Base-by-base conservation (phyloP, 2,797 vertebrate species). In the Peromyscus melanophrys region DNA sequence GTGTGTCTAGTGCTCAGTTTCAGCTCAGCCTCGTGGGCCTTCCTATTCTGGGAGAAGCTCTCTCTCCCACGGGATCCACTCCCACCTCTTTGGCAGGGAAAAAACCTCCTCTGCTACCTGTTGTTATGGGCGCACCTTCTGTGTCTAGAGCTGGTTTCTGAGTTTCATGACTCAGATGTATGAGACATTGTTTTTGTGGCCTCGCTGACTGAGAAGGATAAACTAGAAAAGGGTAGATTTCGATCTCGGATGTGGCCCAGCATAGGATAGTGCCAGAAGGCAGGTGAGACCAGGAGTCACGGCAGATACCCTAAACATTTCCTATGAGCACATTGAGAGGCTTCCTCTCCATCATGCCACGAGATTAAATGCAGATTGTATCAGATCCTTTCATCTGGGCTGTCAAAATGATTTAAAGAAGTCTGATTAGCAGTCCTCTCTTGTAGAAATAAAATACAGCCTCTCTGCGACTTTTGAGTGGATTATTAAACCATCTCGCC, bases 321-420 rank as follows among this genome's bases (percentile, higher is more conserved):
- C 97, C 90, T 83, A 43, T 34, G 69, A 84, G 34, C 49, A 23
- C 9, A 1, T 76, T 63, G 43, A 82, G 88, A 80, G 87, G 27
- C 16, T 19, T 46, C 65, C 89, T 91, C 69, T 31, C 10, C 87
- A 17, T 46, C 96, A 34, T 31, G 82, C 96, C 34, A 71, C 19
- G 40, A 69, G 75, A 65, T 37, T 96, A 94, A 90, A 52, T 95
- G 93, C 37, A 84, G 89, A 95, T 23, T 1, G 55, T 69, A 52
- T 82, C 61, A 87, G 95, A 19, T 73, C 40, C 85, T 97, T 95
- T 93, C 97, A 76, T 90, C 85, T 95, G 73, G 91, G 61, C 81
- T 81, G 81, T 40, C 86, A 49, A 61, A 91, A 43, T 43, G 89
- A 97, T 96, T 98, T 97, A 96, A 97, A 96, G 92, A 96, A 94